These are phyloP conservation scores for Fistularia commersonii DNA, from an alignment of 2,797 vertebrate species.

Conservation along the genomic window DNA sequence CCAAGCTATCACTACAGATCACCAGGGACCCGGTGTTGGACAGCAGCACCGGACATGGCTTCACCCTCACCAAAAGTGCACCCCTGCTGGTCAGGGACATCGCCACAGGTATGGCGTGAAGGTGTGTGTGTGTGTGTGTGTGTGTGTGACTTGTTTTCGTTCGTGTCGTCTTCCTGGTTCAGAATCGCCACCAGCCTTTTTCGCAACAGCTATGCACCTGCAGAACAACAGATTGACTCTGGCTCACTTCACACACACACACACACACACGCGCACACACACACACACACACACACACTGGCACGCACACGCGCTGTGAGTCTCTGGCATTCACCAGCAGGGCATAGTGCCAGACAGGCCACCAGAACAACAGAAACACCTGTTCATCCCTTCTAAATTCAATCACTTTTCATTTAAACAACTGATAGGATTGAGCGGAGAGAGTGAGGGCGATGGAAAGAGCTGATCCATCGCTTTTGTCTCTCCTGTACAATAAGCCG, in stretches of 20 bases:
- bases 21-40: slow-evolving; percentile 84
- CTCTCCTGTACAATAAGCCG: slow-evolving; percentile 46
- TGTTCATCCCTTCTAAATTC: slow-evolving; percentile 56
- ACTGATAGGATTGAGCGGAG: slow-evolving; percentile 25
- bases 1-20: slow-evolving; percentile 83
- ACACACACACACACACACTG: slow-evolving; percentile 7
- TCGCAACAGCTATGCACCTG: slow-evolving; percentile 25
- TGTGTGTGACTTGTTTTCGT: slow-evolving; percentile 13
- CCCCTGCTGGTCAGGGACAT: slow-evolving; percentile 90
- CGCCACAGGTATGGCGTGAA: slow-evolving; percentile 76
- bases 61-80: slow-evolving; percentile 80
- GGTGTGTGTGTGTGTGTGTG: slow-evolving; percentile 9
- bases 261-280: slow-evolving; percentile 8
- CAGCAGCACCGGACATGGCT: slow-evolving; percentile 82
- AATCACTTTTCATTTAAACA: slow-evolving; percentile 56
- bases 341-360: slow-evolving; percentile 51
- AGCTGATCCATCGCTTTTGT: slow-evolving; percentile 56
- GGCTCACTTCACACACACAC: slow-evolving; percentile 2
- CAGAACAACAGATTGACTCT: slow-evolving; percentile 31
- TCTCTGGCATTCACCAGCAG: slow-evolving; percentile 48
- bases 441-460: no score
- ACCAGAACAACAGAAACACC: slow-evolving; percentile 58
- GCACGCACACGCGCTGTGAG: slow-evolving; percentile 25
- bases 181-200: slow-evolving; percentile 52
- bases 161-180: slow-evolving; percentile 16